phyloP scores from a whole-genome alignment of 2,797 vertebrate species.

The Huso huso region DNA sequence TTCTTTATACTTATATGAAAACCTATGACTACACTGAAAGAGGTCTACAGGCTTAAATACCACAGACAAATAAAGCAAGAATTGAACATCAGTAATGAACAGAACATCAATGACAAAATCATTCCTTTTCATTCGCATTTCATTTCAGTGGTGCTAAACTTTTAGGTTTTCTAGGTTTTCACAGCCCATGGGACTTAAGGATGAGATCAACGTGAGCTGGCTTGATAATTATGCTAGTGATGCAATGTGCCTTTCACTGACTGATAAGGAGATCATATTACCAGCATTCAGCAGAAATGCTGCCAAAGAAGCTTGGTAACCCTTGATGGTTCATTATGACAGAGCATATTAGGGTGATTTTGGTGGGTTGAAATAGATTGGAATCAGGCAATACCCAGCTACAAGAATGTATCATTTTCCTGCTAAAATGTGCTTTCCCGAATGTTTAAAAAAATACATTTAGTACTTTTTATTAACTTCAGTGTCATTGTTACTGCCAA shows the following conservation, averaged over 20 bases:
- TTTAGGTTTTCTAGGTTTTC: no score
- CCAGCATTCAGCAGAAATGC: not conserved
- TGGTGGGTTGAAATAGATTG: no score
- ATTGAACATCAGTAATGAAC: not conserved
- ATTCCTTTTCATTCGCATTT: no score
- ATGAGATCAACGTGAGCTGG: not conserved
- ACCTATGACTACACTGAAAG: slow-evolving; percentile 16
- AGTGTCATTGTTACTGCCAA: no score
- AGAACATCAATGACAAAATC: not conserved
- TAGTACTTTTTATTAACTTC: no score
- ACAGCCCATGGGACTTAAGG: not conserved
- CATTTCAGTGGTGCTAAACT: no score
- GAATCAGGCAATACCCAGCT: no score
- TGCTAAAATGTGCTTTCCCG: no score
- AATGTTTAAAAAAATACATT: no score
- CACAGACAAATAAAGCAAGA: not conserved
- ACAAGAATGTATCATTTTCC: no score
- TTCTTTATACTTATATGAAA: slow-evolving; percentile 50
- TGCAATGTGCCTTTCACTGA: not conserved
- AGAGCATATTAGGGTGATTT: not conserved
- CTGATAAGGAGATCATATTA: not conserved
- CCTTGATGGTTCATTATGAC: not conserved
- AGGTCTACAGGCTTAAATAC: slow-evolving; percentile 35
- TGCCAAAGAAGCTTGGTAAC: not conserved
- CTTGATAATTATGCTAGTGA: not conserved